Conservation (phyloP, 2,113 vertebrate species). For the Lepus europaeus region DNA sequence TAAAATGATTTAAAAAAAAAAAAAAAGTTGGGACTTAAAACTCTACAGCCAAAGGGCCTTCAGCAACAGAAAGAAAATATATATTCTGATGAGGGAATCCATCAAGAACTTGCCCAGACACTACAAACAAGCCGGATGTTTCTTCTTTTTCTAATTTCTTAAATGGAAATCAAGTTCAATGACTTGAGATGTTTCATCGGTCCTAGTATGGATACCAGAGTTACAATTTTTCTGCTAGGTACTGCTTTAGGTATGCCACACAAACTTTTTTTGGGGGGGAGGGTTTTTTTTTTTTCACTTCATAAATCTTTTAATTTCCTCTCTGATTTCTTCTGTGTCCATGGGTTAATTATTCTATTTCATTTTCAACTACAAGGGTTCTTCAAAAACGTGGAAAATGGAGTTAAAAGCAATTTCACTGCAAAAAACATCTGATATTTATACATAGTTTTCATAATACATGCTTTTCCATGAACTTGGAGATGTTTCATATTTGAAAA, state of each 20-base stretch:
- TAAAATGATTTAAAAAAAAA: neutral
- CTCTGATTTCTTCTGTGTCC: neutral
- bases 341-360: neutral
- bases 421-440: no score
- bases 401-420: no score
- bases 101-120: neutral
- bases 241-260: neutral
- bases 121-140: neutral
- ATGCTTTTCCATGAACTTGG: no score
- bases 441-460: no score
- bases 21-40: neutral
- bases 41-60: neutral
- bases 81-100: neutral
- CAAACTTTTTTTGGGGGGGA: neutral
- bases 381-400: no score
- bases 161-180: neutral
- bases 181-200: neutral
- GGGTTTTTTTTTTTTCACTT: neutral
- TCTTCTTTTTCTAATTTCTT: neutral
- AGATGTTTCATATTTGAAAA: neutral
- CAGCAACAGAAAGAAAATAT: neutral
- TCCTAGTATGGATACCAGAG: neutral
- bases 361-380: neutral
- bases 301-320: neutral
- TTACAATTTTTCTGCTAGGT: neutral